These are phyloP conservation scores for Drosophila antonietae DNA, from an alignment of 2,888 invertebrate genomes.

Conservation along the genomic window DNA sequence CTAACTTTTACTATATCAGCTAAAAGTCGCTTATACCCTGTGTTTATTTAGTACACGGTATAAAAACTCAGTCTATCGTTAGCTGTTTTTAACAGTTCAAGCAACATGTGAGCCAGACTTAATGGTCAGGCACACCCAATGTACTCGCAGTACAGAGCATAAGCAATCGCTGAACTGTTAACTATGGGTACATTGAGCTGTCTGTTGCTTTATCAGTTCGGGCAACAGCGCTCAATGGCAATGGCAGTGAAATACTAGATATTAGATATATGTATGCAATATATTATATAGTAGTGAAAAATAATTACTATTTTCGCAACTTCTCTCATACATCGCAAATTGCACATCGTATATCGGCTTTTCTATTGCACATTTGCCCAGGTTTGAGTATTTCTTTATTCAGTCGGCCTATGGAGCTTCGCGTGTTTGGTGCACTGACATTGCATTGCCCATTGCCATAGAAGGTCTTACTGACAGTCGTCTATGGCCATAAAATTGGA, in stretches of 20 bases:
- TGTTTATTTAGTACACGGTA: background rate
- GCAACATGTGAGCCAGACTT: background rate
- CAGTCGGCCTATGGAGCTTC: constrained; percentile 58
- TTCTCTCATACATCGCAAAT: constrained; percentile 31
- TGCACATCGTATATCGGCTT: constrained; percentile 45
- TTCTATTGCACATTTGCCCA: constrained; percentile 46
- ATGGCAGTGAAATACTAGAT: constrained; percentile 35
- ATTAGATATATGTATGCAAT: constrained; percentile 48
- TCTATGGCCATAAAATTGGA: constrained; percentile 43
- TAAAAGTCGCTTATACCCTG: background rate
- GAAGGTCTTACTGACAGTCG: constrained; percentile 67
- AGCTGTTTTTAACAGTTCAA: background rate
- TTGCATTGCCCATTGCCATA: constrained; percentile 59
- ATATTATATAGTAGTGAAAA: constrained; percentile 47
- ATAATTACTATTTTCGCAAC: constrained; percentile 69
- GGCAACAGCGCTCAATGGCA: constrained; percentile 16
- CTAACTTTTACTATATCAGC: no score
- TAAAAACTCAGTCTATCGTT: background rate
- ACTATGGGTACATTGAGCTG: constrained; percentile 42
- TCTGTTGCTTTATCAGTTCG: constrained; percentile 49
- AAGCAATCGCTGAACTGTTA: constrained; percentile 48
- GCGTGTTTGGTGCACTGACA: constrained; percentile 76
- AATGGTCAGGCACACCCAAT: background rate
- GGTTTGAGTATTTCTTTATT: constrained; percentile 33
- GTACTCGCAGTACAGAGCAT: constrained; percentile 21